Base-by-base conservation (phyloP, 2,888 invertebrate genomes). In the Parascotia fuliginaria region DNA sequence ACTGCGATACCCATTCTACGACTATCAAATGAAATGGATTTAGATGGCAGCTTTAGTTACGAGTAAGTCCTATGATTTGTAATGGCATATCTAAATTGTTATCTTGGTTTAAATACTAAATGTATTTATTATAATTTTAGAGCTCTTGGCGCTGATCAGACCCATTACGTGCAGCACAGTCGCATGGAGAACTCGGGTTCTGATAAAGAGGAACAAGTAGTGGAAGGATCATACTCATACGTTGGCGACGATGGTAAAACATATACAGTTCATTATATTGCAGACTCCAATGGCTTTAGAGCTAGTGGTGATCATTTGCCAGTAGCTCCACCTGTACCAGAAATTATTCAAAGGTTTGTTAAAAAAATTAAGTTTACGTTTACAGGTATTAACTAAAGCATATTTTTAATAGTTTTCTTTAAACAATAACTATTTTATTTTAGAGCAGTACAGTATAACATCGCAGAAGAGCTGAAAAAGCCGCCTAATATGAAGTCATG, bases 291-390 rank as follows among this genome's bases (percentile, higher is more conserved):
- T 74, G 96, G 96, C 48, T 96, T 96, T 85, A 94, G 95, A 73
- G 95, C 96, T 9, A 93, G 94, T 68, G 96, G 96, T 42, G 95
- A 95, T 32, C 96, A 96, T 81, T 83, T 96, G 65, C 96, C 96
- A 31, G 95, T 95, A 24, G 94, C 96, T 5, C 96, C 96, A 29
- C 95, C 96, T 15, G 92, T 96, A 64, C 96, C 96, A 24, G 94
- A 93, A 75, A 95, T 94, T 34, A 95, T 95, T 69, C 94, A 94
- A 77, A 92, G 93, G 87, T 94, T 69, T 43, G 55, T 64, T 42
- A 3, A 9, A 34, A 36, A 58, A 14, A 32, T 36, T 24, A 3
- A 19, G 3, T 19, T 19, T 19, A 19, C 19, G 3, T 19, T 3
- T 19, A 19, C 5, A 3, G 5, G 3, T 19, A 3, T 19, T 19